phyloP scores from a whole-genome alignment of 2,797 vertebrate species.

The Pteronotus mesoamericanus region DNA sequence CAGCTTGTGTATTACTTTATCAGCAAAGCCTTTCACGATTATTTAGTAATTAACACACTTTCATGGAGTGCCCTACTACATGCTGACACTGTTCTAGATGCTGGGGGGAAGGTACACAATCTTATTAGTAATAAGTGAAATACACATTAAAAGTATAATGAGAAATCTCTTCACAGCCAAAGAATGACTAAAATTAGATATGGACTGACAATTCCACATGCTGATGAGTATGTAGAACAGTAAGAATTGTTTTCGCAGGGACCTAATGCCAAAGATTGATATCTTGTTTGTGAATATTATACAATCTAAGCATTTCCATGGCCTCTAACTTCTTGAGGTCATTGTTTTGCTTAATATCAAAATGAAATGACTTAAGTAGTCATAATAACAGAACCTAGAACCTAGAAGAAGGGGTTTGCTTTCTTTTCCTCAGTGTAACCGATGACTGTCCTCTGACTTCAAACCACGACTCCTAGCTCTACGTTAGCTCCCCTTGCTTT shows the following conservation, averaged over 20 bases:
- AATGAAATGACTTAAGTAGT: not conserved
- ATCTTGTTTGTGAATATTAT: not conserved
- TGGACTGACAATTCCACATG: not conserved
- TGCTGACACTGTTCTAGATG: not conserved
- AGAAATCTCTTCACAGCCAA: not conserved
- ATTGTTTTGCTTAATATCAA: not conserved
- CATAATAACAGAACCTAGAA: not conserved
- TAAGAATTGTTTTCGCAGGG: not conserved
- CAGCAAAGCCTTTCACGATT: not conserved
- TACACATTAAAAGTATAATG: not conserved
- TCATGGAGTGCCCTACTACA: not conserved
- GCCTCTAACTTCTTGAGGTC: not conserved
- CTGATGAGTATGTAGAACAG: not conserved
- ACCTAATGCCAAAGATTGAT: not conserved
- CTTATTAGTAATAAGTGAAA: not conserved
- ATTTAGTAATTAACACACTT: conserved; percentile 15
- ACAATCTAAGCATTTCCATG: not conserved
- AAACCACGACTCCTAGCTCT: not conserved
- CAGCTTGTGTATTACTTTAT: not conserved
- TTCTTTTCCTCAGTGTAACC: not conserved
- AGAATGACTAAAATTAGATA: not conserved
- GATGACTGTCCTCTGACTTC: not conserved
- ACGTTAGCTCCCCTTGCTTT: too few species aligned
- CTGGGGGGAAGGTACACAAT: not conserved
- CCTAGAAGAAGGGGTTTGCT: not conserved